These are phyloP conservation scores for Neuroscelio doddi DNA, from an alignment of 2,888 invertebrate genomes.

Conservation along the genomic window DNA sequence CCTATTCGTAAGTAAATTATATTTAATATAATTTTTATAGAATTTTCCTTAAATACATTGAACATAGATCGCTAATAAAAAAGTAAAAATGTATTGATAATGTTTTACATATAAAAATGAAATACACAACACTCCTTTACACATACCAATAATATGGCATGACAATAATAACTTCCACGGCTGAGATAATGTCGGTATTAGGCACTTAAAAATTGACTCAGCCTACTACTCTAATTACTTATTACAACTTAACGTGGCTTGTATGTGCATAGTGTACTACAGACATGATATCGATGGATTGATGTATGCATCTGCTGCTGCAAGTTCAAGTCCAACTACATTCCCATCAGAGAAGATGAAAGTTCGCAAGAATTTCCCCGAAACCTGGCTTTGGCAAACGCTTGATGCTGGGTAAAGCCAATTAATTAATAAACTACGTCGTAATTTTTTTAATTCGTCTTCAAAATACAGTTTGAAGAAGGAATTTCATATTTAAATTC, in stretches of 20 bases:
- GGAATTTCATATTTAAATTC: not conserved
- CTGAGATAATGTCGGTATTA: slow-evolving; percentile 13
- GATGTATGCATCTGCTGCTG: slow-evolving; percentile 56
- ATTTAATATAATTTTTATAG: not conserved
- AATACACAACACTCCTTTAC: slow-evolving; percentile 19
- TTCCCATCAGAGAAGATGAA: slow-evolving; percentile 65
- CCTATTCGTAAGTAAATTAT: slow-evolving; percentile 76
- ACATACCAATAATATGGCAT: slow-evolving; percentile 31
- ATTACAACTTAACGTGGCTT: slow-evolving; percentile 57
- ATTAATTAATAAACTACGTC: slow-evolving; percentile 50
- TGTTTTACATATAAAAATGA: slow-evolving; percentile 1
- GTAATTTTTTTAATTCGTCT: slow-evolving; percentile 9
- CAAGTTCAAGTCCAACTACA: slow-evolving; percentile 56
- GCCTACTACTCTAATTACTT: slow-evolving; percentile 43
- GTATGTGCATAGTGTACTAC: slow-evolving; percentile 73
- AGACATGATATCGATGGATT: slow-evolving; percentile 71
- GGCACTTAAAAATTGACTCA: slow-evolving; percentile 25
- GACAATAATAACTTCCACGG: slow-evolving; percentile 25
- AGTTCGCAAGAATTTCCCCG: slow-evolving; percentile 80
- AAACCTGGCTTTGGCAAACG: slow-evolving; percentile 82
- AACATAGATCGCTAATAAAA: not conserved
- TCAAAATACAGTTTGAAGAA: not conserved
- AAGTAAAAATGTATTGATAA: slow-evolving; percentile 7
- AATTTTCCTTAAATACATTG: not conserved
- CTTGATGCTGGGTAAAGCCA: slow-evolving; percentile 76